phyloP scores from a whole-genome alignment of 2,113 vertebrate species.

The Hydrolagus affinis region DNA sequence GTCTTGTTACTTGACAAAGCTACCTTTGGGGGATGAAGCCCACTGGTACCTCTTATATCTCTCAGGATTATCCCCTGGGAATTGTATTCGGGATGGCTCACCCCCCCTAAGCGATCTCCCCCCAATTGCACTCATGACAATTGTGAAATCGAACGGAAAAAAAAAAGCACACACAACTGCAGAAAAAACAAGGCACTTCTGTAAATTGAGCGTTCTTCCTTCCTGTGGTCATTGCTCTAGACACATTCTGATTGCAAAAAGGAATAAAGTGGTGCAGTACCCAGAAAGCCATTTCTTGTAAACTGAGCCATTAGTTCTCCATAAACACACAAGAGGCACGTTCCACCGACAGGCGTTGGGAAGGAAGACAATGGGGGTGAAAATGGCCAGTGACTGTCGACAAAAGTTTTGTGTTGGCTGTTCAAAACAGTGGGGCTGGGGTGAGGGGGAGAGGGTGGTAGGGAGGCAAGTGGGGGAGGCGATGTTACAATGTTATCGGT shows the following conservation, averaged over 20 bases:
- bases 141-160: conserved; percentile 75
- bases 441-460: no score
- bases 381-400: not conserved
- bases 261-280: conserved; percentile 42
- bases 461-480: no score
- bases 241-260: conserved; percentile 53
- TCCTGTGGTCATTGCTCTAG: conserved; percentile 61
- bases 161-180: conserved; percentile 47
- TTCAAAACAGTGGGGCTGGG: no score
- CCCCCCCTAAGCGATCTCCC: not conserved
- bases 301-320: conserved; percentile 33
- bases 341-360: not conserved
- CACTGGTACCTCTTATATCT: no score
- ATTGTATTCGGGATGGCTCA: no score
- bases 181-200: conserved; percentile 67
- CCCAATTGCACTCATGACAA: conserved; percentile 41
- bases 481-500: no score
- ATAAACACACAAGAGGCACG: not conserved
- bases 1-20: no score
- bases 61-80: no score
- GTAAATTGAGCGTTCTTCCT: conserved; percentile 66
- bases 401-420: no score
- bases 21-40: no score
- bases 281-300: conserved; percentile 50
- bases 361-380: not conserved